Percentiles rank a stretch among this genome's conserved stretches.
Conservation (phyloP, 2,888 invertebrate species). For the Eueremaeus valkanovi region DNA sequence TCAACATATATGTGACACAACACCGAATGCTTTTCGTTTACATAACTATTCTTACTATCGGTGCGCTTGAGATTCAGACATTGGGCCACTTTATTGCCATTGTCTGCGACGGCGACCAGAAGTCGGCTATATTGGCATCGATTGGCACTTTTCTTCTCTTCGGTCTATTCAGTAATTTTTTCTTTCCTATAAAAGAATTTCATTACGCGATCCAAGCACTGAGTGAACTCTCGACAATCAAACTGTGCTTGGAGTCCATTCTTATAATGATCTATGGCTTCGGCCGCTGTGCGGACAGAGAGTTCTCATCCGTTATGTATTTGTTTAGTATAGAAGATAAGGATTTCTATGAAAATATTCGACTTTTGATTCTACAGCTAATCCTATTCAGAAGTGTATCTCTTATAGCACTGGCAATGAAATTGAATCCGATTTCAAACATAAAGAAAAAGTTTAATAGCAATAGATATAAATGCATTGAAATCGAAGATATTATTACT, state of each 20-base stretch:
- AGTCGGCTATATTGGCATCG: background rate
- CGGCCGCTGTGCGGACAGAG: background rate
- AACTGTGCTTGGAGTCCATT: background rate
- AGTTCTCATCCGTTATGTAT: background rate
- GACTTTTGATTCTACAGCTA: too few relatives aligned
- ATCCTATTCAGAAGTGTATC: too few relatives aligned
- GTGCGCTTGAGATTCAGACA: background rate
- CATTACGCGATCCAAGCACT: background rate
- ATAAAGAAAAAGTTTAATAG: too few relatives aligned
- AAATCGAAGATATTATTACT: too few relatives aligned
- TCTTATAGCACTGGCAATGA: too few relatives aligned
- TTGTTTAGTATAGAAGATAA: too few relatives aligned
- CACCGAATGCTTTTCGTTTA: background rate
- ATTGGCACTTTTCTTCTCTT: background rate
- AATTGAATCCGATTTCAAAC: too few relatives aligned
- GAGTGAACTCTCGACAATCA: background rate
- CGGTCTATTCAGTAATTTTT: background rate
- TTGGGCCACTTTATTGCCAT: background rate
- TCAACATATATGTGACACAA: background rate
- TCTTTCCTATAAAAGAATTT: background rate
- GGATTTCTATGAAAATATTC: too few relatives aligned
- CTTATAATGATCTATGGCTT: slow-evolving; percentile 1
- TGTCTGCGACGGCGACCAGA: background rate
- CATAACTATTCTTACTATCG: background rate
- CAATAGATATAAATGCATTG: too few relatives aligned